Percentiles rank a stretch among this genome's conserved stretches.
These are phyloP conservation scores for Suricata suricatta DNA, from an alignment of 2,113 vertebrate genomes.

Conservation along the genomic window DNA sequence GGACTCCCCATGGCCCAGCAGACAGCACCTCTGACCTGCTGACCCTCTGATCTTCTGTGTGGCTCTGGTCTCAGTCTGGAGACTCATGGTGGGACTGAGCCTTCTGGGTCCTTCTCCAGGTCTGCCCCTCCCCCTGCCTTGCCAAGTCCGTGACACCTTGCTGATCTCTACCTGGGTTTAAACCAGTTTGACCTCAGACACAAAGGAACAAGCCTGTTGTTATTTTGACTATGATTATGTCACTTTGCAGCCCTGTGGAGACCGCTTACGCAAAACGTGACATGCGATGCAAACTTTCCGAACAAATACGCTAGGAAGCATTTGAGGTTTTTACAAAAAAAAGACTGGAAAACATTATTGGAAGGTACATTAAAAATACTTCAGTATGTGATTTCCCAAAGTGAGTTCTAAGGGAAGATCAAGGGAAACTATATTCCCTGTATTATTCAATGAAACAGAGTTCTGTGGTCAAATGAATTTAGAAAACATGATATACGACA, in stretches of 20 bases:
- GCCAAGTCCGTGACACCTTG: background rate
- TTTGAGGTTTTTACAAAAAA: background rate
- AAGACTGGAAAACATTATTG: background rate
- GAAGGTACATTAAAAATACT: background rate
- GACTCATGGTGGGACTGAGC: background rate
- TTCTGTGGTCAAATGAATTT: background rate
- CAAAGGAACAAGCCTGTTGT: background rate
- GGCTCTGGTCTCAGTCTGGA: background rate
- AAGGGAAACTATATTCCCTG: too few relatives aligned
- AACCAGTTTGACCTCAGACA: background rate
- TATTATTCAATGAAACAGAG: background rate
- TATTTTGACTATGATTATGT: background rate
- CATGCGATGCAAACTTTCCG: background rate
- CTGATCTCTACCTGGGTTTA: background rate
- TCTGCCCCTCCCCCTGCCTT: background rate
- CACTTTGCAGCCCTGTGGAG: background rate
- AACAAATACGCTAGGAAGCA: background rate
- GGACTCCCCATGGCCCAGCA: background rate
- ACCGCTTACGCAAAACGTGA: background rate
- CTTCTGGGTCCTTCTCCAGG: background rate
- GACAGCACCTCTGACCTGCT: background rate
- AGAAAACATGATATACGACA: background rate
- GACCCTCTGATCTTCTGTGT: background rate
- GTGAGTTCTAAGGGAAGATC: background rate
- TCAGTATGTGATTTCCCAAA: background rate